Percentiles rank a stretch among this genome's conserved stretches.
Evolutionary conservation across 2,113 vertebrate genomes (phyloP).

Genomic region (Hippocampus abdominalis): DNA sequence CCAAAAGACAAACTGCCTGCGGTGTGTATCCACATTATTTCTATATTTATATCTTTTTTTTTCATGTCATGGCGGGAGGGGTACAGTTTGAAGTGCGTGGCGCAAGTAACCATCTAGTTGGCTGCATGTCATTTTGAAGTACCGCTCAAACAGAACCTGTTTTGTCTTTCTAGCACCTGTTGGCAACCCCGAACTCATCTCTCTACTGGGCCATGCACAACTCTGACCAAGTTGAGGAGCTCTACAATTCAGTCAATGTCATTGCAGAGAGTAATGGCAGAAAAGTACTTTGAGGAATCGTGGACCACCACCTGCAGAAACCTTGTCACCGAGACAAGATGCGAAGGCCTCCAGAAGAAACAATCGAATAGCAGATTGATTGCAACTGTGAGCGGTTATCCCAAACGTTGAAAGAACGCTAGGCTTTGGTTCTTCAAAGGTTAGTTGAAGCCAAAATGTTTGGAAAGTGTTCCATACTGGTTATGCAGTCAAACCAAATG

Average conservation of each 20-base stretch:
- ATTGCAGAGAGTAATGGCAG: conserved; percentile 9
- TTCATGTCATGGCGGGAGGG: neutral
- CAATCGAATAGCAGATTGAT: neutral
- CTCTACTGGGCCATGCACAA: conserved; percentile 36
- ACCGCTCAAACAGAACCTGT: neutral
- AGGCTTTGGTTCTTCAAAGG: no score
- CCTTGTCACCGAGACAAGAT: neutral
- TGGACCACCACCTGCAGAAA: neutral
- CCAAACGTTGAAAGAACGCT: no score
- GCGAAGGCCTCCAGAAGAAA: neutral
- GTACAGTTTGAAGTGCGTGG: no score
- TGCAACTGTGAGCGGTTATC: no score
- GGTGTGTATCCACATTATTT: conserved; percentile 30
- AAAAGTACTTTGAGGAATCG: neutral
- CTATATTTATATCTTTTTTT: neutral
- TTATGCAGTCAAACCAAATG: no score
- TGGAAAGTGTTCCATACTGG: no score
- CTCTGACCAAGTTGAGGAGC: conserved; percentile 36
- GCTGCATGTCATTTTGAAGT: no score
- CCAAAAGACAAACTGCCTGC: conserved; percentile 48
- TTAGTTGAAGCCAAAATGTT: no score
- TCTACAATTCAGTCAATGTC: conserved; percentile 45
- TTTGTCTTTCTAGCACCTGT: conserved; percentile 41
- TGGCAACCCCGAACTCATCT: conserved; percentile 11
- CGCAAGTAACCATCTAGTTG: neutral